These are phyloP conservation scores for Yponomeuta sedellus DNA, from an alignment of 2,888 invertebrate genomes.

Conservation along the genomic window DNA sequence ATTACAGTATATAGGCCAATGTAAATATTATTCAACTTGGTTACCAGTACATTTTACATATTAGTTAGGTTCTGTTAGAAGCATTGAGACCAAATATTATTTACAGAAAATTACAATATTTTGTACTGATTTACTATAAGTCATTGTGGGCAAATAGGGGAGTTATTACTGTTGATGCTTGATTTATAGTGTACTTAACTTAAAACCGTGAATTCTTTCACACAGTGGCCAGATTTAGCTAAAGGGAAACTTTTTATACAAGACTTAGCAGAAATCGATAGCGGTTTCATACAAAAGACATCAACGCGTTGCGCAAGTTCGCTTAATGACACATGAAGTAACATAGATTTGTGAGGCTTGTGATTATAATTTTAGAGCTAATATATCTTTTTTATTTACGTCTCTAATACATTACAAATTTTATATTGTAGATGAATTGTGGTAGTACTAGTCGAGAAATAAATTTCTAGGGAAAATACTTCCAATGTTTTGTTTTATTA, in stretches of 20 bases:
- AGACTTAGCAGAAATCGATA: slow-evolving; percentile 8
- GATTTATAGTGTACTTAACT: neutral
- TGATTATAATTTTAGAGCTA: neutral
- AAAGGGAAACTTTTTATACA: neutral
- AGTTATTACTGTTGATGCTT: no score
- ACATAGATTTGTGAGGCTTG: neutral
- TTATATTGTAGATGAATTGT: neutral
- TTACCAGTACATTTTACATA: neutral
- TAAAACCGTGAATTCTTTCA: slow-evolving; percentile 9
- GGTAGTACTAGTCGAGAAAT: slow-evolving; percentile 1
- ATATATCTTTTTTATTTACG: neutral
- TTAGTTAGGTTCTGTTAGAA: neutral
- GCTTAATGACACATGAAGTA: neutral
- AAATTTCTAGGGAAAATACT: neutral
- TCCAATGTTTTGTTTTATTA: neutral
- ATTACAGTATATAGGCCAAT: neutral
- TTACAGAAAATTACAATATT: no score
- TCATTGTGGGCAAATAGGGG: no score
- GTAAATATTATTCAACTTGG: neutral
- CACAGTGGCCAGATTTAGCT: neutral
- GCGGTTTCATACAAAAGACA: slow-evolving; percentile 11
- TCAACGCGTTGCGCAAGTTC: slow-evolving; percentile 12
- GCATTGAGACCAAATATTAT: no score
- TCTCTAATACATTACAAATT: no score
- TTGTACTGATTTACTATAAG: no score